These are phyloP conservation scores for Tryphoninae sp. DNA, from an alignment of 2,888 invertebrate species.

Conservation along the genomic window DNA sequence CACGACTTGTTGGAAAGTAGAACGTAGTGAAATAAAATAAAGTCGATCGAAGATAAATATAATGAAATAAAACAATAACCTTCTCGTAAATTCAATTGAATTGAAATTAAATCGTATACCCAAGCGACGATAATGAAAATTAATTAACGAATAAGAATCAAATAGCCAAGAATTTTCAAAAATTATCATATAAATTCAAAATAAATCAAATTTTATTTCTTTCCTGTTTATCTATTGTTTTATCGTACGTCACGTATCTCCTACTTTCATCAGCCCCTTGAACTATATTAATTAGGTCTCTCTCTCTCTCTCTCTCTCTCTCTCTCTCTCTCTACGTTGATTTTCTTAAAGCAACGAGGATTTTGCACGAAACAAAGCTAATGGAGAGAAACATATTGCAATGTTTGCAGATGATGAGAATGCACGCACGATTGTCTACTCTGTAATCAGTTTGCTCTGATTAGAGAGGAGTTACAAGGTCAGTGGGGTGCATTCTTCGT, in stretches of 20 bases:
- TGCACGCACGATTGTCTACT: conserved; percentile 52
- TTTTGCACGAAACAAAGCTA: background rate
- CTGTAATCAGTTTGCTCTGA: conserved; percentile 60
- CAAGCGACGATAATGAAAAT: background rate
- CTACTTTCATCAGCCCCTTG: conserved; percentile 46
- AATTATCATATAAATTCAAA: background rate
- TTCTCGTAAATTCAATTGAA: background rate
- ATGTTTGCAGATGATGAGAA: conserved; percentile 50
- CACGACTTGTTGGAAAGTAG: background rate
- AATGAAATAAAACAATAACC: background rate
- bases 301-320: background rate
- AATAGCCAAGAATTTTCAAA: background rate
- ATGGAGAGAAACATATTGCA: conserved; percentile 20
- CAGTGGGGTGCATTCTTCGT: conserved; percentile 57
- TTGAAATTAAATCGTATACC: background rate
- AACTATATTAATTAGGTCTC: conserved; percentile 40
- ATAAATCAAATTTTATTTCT: background rate
- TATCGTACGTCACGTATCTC: background rate
- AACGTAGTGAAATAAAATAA: conserved; percentile 2
- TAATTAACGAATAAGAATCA: background rate
- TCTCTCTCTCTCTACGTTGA: background rate
- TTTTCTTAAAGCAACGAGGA: background rate
- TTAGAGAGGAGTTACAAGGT: conserved; percentile 61
- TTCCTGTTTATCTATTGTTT: background rate
- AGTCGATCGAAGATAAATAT: background rate